Evolutionary conservation across 2,113 vertebrate genomes (phyloP), one percentile per base, ranked within the genome.

Genomic region (Thomomys bottae): DNA sequence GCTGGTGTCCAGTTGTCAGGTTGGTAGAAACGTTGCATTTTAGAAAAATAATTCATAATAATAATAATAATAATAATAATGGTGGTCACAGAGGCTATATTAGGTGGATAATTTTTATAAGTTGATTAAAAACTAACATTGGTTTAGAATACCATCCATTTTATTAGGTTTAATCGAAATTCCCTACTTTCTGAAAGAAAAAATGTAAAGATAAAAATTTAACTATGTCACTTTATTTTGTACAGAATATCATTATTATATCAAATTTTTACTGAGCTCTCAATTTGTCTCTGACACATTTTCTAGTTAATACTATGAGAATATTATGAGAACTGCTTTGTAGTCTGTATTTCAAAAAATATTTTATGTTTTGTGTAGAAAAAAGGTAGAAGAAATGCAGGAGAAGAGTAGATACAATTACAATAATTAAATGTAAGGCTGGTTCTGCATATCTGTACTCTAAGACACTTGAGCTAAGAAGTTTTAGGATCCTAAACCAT

Each of bases 1-100:
- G 98, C 98, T 89, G 97, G 98, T 34, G 97, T 99, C 94, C 93
- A 95, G 17, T 96, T 99, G 80, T 99, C 98, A 96, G 99, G 99
- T 98, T 91, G 59, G 91, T 94, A 71, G 14, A 82, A 87, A 15
- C 93, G 9, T 76, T 92, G 42, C 49, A 76, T 84, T 88, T 84
- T 86, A 30, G 40, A 11, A 75, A 73, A 79, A 10, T 54, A 68
- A 40, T 87, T 54, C 14, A 54, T 3, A 18, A 17, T 15, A 54
- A 17, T 54, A 54, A 17, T 45, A 78, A 8, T 42, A 68, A 59
- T 87, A 67, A 86, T 87, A 71, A 61, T 79, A 59, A 70, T 76
- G 8, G 66, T 59, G 84, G 42, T 59, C 82, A 54, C 8, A 54
- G 36, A 38, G 23, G 1, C 9, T 64, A 0, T 85, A 64, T 89